Conservation (phyloP, 2,113 vertebrate genomes). For the Bucco capensis region DNA sequence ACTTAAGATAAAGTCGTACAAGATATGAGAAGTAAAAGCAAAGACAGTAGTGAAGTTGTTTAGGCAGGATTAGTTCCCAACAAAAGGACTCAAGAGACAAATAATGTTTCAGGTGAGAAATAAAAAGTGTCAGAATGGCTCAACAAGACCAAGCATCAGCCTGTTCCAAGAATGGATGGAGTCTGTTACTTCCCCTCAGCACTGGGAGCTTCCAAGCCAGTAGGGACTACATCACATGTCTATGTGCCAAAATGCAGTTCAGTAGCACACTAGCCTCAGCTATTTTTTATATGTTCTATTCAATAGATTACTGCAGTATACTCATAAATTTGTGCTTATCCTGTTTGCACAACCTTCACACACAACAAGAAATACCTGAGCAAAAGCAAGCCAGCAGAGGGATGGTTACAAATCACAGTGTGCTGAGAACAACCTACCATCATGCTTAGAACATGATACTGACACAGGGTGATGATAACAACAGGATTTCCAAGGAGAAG, state of each 20-base stretch:
- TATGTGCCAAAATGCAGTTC: not conserved
- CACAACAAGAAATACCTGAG: not conserved
- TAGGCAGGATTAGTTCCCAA: not conserved
- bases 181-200: not conserved
- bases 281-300: not conserved
- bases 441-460: not conserved
- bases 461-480: not conserved
- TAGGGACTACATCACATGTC: rapidly evolving
- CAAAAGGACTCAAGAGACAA: not conserved
- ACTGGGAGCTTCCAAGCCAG: not conserved
- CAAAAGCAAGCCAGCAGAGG: not conserved
- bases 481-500: not conserved
- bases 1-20: not conserved
- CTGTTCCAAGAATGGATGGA: rapidly evolving
- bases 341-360: not conserved
- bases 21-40: not conserved
- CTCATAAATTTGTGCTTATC: not conserved
- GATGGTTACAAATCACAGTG: not conserved
- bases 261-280: not conserved
- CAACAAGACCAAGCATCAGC: not conserved
- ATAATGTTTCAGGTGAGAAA: not conserved
- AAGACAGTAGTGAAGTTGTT: not conserved
- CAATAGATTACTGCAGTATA: not conserved
- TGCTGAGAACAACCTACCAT: not conserved
- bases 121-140: not conserved